Evolutionary conservation across 2,888 invertebrate genomes (phyloP), one percentile per base, ranked within the genome.

Genomic region (Drosophila anomalata): DNA sequence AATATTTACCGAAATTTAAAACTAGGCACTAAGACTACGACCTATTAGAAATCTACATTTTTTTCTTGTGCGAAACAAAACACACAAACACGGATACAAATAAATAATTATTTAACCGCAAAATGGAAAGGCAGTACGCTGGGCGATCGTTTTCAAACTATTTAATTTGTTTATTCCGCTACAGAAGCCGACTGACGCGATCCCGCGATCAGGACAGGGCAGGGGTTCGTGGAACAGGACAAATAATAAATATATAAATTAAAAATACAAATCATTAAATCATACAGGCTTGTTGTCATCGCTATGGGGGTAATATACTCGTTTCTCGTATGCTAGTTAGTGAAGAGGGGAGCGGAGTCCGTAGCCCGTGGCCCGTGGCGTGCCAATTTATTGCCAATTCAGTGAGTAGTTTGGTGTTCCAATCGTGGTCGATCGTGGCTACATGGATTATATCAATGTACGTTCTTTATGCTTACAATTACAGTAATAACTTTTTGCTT

Each of bases 401-500:
- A 68, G 57, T 66, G 59, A 62, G 77, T 75, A 48, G 46, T 61
- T 63, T 58, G 53, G 62, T 76, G 41, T 61, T 73, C 44, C 52
- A 67, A 50, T 47, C 50, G 57, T 14, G 57, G 52, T 63, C 62
- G 22, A 24, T 24, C 22, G 22, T 24, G 47, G 60, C 71, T 78
- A 75, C 69, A 76, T 57, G 69, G 75, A 73, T 80, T 85, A 81
- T 85, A 85, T 85, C 78, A 81, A 76, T 81, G 62, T 78, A 73
- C 66, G 17, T 66, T 69, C 57, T 76, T 63, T 59, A 71, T 69
- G 79, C 82, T 76, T 85, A 81, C 36, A 48, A 75, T 66, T 84
- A 81, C 50, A 61, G 76, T 78, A 82, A 78, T 82, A 82, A 85
- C 83, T 76, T 76, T 77, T 71, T 71, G 78, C 78, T 85, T 85